Evolutionary conservation across 2,797 vertebrate species (phyloP).

Genomic region (Syngnathus acus): DNA sequence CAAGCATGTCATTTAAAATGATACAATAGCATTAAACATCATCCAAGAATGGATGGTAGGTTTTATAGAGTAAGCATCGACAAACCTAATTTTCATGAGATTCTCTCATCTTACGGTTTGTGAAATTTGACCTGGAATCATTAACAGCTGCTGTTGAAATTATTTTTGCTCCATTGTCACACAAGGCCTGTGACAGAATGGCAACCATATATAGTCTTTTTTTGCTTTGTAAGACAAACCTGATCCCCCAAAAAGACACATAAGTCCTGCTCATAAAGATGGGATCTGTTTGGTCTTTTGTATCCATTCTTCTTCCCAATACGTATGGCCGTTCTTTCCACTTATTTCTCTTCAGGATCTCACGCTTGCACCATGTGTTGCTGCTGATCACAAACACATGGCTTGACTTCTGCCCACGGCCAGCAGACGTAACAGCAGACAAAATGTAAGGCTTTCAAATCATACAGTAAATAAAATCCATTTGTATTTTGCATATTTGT

Average conservation of each 20-base stretch:
- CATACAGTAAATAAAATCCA: neutral
- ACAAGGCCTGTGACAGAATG: conserved; percentile 52
- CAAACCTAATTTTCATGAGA: conserved; percentile 74
- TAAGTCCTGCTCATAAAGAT: conserved; percentile 49
- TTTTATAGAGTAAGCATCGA: conserved; percentile 57
- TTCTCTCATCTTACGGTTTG: conserved; percentile 80
- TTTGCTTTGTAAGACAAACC: conserved; percentile 33
- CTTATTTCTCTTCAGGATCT: conserved; percentile 47
- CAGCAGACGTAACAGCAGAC: conserved; percentile 37
- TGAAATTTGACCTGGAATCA: conserved; percentile 89
- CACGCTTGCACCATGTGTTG: conserved; percentile 58
- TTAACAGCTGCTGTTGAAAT: conserved; percentile 94
- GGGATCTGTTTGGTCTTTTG: conserved; percentile 40
- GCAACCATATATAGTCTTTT: conserved; percentile 59
- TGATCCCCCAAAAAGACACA: conserved; percentile 29
- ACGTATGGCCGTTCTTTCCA: conserved; percentile 37
- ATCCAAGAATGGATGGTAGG: conserved; percentile 13
- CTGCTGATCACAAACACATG: conserved; percentile 66
- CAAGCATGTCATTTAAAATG: conserved; percentile 8
- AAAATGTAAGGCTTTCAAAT: conserved; percentile 12
- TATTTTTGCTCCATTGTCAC: conserved; percentile 72
- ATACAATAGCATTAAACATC: conserved; percentile 29
- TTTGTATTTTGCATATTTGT: neutral
- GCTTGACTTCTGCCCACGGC: conserved; percentile 45
- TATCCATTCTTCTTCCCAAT: conserved; percentile 28